These are phyloP conservation scores for Chaetops frenatus DNA, from an alignment of 2,113 vertebrate species.

Conservation along the genomic window DNA sequence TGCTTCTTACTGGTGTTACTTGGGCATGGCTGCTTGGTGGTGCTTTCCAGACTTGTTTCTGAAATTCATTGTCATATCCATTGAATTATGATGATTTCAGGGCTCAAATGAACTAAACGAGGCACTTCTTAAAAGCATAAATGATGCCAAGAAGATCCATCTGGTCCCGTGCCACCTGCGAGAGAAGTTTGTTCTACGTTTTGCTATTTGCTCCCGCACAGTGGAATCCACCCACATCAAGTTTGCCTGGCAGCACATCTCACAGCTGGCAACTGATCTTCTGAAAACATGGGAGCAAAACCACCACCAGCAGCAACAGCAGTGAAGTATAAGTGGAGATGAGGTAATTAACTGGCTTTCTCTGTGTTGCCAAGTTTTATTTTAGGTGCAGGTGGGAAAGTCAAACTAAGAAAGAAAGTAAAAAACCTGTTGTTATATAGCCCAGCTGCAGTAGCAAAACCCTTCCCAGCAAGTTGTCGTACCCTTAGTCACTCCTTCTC, in stretches of 20 bases:
- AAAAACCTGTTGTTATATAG: neutral
- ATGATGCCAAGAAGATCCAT: slow-evolving; percentile 81
- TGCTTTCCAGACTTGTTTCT: neutral
- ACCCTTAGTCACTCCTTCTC: neutral
- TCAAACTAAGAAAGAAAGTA: neutral
- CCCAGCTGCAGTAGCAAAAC: neutral
- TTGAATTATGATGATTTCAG: slow-evolving; percentile 52
- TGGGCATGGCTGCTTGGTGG: neutral
- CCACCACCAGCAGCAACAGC: neutral
- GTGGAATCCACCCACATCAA: slow-evolving; percentile 80
- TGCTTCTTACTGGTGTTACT: neutral
- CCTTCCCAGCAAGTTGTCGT: neutral
- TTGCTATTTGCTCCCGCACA: slow-evolving; percentile 81
- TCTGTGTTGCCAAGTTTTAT: neutral
- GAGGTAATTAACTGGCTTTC: neutral
- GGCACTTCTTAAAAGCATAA: slow-evolving; percentile 84
- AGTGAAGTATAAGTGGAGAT: neutral
- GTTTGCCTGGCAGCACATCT: slow-evolving; percentile 86
- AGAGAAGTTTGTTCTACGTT: slow-evolving; percentile 84
- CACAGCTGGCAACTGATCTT: slow-evolving; percentile 74
- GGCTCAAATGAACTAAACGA: slow-evolving; percentile 86
- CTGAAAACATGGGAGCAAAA: slow-evolving; percentile 51
- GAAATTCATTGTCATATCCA: neutral
- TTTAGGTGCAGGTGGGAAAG: slow-evolving; percentile 8
- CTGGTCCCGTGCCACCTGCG: slow-evolving; percentile 86